Conservation (phyloP, 2,797 vertebrate genomes). For the Enoplosus armatus region DNA sequence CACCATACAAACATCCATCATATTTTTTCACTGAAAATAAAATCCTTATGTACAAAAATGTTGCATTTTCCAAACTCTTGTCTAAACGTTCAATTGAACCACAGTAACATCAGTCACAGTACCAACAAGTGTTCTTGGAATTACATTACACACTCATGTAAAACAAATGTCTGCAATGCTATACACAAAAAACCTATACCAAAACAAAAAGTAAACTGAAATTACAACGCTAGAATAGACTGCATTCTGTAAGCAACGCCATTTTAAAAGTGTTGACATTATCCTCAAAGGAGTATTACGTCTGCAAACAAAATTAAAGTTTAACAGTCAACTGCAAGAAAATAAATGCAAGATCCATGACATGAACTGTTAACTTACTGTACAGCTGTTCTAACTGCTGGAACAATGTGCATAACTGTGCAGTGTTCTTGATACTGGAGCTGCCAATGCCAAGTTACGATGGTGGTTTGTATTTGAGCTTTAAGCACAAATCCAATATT, state of each 20-base stretch:
- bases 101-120: constrained; percentile 67
- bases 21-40: constrained; percentile 76
- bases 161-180: constrained; percentile 55
- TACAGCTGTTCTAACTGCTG: constrained; percentile 29
- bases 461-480: constrained; percentile 13
- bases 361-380: neutral
- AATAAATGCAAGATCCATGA: constrained; percentile 1
- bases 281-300: neutral
- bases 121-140: constrained; percentile 62
- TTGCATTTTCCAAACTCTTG: constrained; percentile 47
- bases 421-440: constrained; percentile 37
- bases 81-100: constrained; percentile 52
- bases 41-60: constrained; percentile 77
- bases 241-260: constrained; percentile 27
- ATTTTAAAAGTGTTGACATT: constrained; percentile 9
- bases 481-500: constrained; percentile 14
- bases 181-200: constrained; percentile 46
- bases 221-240: constrained; percentile 31
- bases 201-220: constrained; percentile 15
- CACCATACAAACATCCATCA: constrained; percentile 70
- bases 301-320: constrained; percentile 11
- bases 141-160: constrained; percentile 55
- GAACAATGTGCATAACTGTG: constrained; percentile 22
- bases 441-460: constrained; percentile 10
- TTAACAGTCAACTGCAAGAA: constrained; percentile 11